These are phyloP conservation scores for Epinotia bilunana DNA, from an alignment of 2,888 invertebrate species.

Conservation along the genomic window DNA sequence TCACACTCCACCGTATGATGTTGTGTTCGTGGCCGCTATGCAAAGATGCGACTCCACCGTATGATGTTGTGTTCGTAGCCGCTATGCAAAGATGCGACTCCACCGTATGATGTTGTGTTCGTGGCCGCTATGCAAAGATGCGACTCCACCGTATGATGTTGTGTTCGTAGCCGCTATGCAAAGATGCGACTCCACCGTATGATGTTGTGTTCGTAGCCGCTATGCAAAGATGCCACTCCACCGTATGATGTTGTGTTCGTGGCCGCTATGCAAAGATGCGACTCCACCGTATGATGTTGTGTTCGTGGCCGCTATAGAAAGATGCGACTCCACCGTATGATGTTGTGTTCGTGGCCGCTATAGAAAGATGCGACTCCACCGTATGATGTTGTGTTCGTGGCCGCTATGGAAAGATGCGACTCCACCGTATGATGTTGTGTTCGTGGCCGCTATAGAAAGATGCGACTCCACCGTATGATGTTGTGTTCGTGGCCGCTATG, in stretches of 20 bases:
- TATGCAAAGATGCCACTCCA: neutral
- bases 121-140: neutral
- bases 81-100: neutral
- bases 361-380: neutral
- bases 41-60: neutral
- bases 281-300: neutral
- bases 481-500: neutral
- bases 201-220: neutral
- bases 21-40: neutral
- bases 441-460: neutral
- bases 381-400: neutral
- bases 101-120: neutral
- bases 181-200: neutral
- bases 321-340: neutral
- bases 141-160: neutral
- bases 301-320: neutral
- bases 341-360: neutral
- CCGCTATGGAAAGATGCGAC: neutral
- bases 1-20: neutral
- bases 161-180: neutral
- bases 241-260: neutral
- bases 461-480: neutral
- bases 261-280: neutral
- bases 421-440: neutral
- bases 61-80: neutral